These are phyloP conservation scores for Drosophila quadrilineata DNA, from an alignment of 1,140 invertebrate genomes.

Conservation along the genomic window DNA sequence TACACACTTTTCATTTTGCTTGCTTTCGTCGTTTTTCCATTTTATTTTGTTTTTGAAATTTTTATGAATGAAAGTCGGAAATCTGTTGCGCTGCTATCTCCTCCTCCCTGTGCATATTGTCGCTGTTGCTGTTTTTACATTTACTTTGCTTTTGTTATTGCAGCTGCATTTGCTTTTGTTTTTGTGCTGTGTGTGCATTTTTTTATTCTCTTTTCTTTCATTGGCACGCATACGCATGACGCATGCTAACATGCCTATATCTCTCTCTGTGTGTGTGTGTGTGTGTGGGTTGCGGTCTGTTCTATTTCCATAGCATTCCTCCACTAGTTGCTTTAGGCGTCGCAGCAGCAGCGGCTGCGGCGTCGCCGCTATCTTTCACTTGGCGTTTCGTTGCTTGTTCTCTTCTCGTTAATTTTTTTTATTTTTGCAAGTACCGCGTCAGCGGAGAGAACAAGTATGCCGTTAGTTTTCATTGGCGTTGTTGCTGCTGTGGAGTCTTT, in stretches of 20 bases:
- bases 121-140: constrained; percentile 28
- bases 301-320: constrained; percentile 66
- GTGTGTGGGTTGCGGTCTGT: constrained; percentile 15
- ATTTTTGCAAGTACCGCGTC: background rate
- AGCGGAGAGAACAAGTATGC: background rate
- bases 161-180: constrained; percentile 15
- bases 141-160: constrained; percentile 14
- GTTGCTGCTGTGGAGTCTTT: too few species aligned
- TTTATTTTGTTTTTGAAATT: constrained; percentile 51
- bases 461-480: constrained; percentile 24
- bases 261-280: background rate
- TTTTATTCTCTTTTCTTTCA: background rate
- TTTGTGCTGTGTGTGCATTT: background rate
- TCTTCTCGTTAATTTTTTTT: background rate
- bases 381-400: constrained; percentile 2
- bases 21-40: constrained; percentile 20
- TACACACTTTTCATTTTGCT: constrained; percentile 11
- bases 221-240: constrained; percentile 7
- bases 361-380: background rate
- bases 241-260: constrained; percentile 8
- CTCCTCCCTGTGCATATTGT: constrained; percentile 1
- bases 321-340: constrained; percentile 57
- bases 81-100: constrained; percentile 36
- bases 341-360: background rate
- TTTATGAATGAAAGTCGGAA: constrained; percentile 71